These are phyloP conservation scores for Lydus trimaculatus DNA, from an alignment of 2,888 invertebrate species.

Conservation along the genomic window DNA sequence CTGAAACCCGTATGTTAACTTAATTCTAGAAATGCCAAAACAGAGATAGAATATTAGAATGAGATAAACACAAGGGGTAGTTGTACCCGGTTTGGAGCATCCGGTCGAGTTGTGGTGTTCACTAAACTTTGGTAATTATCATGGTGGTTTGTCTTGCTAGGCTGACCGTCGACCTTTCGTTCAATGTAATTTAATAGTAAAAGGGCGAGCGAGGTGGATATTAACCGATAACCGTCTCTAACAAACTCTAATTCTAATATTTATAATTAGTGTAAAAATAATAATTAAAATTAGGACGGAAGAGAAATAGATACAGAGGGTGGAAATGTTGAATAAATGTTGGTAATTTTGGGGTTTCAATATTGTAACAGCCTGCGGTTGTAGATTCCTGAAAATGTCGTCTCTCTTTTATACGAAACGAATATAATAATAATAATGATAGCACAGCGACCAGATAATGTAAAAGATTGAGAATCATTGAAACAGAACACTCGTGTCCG, in stretches of 20 bases:
- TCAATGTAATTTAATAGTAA: constrained; percentile 52
- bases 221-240: constrained; percentile 38
- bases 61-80: not conserved
- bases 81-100: constrained; percentile 46
- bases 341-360: not conserved
- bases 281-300: not conserved
- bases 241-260: constrained; percentile 45
- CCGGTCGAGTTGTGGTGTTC: constrained; percentile 54
- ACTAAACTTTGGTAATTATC: constrained; percentile 58
- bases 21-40: constrained; percentile 15
- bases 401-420: not conserved
- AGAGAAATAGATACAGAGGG: not conserved
- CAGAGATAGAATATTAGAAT: not conserved
- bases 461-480: constrained; percentile 5
- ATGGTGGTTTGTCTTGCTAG: constrained; percentile 51
- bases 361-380: not conserved
- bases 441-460: constrained; percentile 1
- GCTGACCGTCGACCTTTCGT: constrained; percentile 51
- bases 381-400: not conserved
- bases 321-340: not conserved
- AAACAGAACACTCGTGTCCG: constrained; percentile 13
- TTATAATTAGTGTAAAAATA: not conserved
- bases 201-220: constrained; percentile 30
- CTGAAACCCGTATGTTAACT: constrained; percentile 17
- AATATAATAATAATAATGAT: not conserved